These are phyloP conservation scores for Emydura subglobosa DNA, from an alignment of 2,113 vertebrate species.

Conservation along the genomic window DNA sequence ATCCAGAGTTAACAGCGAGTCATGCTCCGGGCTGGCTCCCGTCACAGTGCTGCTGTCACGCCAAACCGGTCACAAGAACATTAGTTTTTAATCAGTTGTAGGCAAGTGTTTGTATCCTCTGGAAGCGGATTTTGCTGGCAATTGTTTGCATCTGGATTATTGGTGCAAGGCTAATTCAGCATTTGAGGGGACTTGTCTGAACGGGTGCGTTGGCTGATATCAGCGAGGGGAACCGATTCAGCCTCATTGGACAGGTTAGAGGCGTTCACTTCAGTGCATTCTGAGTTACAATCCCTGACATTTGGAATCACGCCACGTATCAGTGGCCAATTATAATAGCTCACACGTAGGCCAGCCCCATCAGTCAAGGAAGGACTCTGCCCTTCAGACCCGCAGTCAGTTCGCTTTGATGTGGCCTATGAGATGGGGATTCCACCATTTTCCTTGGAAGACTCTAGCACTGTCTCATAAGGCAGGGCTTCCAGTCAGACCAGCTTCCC, in stretches of 20 bases:
- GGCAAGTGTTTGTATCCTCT: neutral
- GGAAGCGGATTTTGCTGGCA: neutral
- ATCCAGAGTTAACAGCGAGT: neutral
- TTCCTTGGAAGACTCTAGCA: neutral
- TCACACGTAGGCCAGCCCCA: neutral
- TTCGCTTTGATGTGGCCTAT: neutral
- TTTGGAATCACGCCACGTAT: neutral
- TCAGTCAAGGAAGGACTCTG: neutral
- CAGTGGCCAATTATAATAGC: neutral
- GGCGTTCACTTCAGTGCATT: neutral
- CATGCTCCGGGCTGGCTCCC: neutral
- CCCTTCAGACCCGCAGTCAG: neutral
- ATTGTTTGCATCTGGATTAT: neutral
- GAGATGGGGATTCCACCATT: neutral
- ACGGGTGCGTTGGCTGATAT: neutral
- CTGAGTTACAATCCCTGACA: neutral
- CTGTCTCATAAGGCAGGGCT: neutral
- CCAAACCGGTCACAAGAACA: neutral
- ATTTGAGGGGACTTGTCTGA: neutral
- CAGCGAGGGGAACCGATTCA: neutral
- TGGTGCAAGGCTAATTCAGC: neutral
- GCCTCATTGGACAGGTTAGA: neutral
- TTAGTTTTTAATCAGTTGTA: neutral
- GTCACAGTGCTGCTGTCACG: neutral
- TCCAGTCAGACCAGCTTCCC: neutral